Base-by-base conservation (phyloP, 2,888 invertebrate genomes). In the Yponomeuta plumbellus region DNA sequence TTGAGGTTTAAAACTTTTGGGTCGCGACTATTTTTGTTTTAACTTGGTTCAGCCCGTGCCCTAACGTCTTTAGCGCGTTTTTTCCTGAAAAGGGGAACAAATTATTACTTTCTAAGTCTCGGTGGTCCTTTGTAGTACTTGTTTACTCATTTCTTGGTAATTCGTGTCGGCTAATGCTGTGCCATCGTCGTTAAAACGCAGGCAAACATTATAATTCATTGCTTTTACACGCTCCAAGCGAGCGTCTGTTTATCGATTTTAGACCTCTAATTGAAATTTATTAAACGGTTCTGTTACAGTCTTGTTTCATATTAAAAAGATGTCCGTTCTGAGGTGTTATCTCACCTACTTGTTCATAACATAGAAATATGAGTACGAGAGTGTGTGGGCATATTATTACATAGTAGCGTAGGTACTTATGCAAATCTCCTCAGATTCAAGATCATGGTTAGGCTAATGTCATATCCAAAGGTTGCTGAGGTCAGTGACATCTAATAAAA, bases 91-190 rank as follows among this genome's bases (percentile, higher is more conserved):
- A 8, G 34, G 34, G 8, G 34, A 52, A 52, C 17, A 52, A 17
- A 52, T 52, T 52, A 17, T 52, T 52, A 52, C 44, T 17, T 17
- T 3, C 74, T 74, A 80, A 75, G 82, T 80, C 76, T 77, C 78
- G 73, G 76, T 79, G 80, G 79, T 80, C 84, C 81, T 74, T 82
- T 83, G 75, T 84, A 81, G 83, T 86, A 84, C 85, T 81, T 86
- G 83, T 85, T 88, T 87, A 85, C 85, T 81, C 81, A 80, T 84
- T 85, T 84, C 81, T 80, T 81, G 78, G 82, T 83, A 86, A 88
- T 88, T 88, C 86, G 83, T 84, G 83, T 86, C 79, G 81, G 83
- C 80, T 87, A 88, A 88, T 86, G 88, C 86, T 86, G 76, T 80
- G 79, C 79, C 79, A 76, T 80, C 81, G 83, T 82, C 86, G 83